phyloP scores from a whole-genome alignment of 2,888 invertebrate species.

The Pemphredon lugubris region DNA sequence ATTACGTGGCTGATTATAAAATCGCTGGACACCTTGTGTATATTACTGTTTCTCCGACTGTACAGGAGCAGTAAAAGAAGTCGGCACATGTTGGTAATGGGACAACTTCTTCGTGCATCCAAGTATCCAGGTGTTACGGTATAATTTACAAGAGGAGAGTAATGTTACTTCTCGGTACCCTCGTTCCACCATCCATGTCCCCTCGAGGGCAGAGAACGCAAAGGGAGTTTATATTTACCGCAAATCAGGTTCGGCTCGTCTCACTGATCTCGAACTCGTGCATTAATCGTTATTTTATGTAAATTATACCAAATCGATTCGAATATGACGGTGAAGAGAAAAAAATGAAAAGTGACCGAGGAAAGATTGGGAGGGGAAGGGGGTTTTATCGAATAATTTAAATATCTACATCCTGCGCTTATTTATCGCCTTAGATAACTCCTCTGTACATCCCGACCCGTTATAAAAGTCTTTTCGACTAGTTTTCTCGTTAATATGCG shows the following conservation, averaged over 20 bases:
- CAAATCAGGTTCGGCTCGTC: slow-evolving; percentile 49
- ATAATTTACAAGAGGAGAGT: slow-evolving; percentile 53
- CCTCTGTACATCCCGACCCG: not conserved
- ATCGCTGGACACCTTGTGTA: slow-evolving; percentile 12
- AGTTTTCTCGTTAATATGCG: slow-evolving; percentile 18
- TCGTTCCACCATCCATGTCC: slow-evolving; percentile 24
- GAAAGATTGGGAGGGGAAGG: slow-evolving; percentile 11
- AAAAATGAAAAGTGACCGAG: not conserved
- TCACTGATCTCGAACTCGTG: slow-evolving; percentile 29
- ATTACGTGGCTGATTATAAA: slow-evolving; percentile 18
- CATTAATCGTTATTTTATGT: slow-evolving; percentile 48
- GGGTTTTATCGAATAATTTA: slow-evolving; percentile 31
- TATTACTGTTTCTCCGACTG: slow-evolving; percentile 31
- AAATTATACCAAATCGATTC: slow-evolving; percentile 46
- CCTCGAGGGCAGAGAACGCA: slow-evolving; percentile 16
- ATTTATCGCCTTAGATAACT: slow-evolving; percentile 21
- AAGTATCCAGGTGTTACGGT: slow-evolving; percentile 46
- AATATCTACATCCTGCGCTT: slow-evolving; percentile 3
- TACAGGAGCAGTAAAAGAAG: slow-evolving; percentile 40
- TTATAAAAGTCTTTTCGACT: slow-evolving; percentile 16
- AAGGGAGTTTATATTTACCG: slow-evolving; percentile 32
- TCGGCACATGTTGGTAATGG: slow-evolving; percentile 47
- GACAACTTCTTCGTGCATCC: slow-evolving; percentile 50
- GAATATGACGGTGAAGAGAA: not conserved
- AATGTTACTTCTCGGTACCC: slow-evolving; percentile 34